These are phyloP conservation scores for Catharus minimus DNA, from an alignment of 2,113 vertebrate genomes.

Conservation along the genomic window DNA sequence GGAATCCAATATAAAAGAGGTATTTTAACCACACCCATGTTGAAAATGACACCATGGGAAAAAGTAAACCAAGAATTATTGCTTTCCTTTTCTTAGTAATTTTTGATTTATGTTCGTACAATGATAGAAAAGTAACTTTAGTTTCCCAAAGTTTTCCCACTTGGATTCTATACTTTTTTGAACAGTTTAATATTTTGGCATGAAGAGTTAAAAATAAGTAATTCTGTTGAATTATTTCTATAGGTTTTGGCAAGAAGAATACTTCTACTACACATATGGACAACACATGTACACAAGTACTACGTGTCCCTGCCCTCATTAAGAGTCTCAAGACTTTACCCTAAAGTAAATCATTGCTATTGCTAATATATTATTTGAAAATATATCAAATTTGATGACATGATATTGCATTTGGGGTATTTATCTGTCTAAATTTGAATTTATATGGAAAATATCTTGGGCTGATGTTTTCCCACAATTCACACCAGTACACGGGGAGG, in stretches of 20 bases:
- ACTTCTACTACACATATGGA: background rate
- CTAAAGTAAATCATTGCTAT: background rate
- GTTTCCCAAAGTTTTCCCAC: slow-evolving; percentile 7
- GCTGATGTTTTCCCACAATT: background rate
- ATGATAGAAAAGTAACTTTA: background rate
- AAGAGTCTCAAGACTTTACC: background rate
- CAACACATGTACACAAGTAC: background rate
- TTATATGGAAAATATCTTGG: background rate
- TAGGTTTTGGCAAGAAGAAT: background rate
- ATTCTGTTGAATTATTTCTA: background rate
- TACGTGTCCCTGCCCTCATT: background rate
- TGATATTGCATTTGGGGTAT: background rate
- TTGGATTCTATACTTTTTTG: background rate
- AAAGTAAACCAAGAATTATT: background rate
- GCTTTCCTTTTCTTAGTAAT: background rate
- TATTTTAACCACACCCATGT: slow-evolving; percentile 11
- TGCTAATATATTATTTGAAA: background rate
- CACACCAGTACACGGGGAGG: background rate
- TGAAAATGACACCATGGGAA: background rate
- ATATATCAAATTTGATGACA: background rate
- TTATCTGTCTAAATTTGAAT: background rate
- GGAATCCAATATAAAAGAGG: background rate
- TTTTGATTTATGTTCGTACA: background rate
- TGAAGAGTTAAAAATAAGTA: background rate
- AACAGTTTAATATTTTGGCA: slow-evolving; percentile 9